Evolutionary conservation across 1,140 invertebrate genomes (phyloP), one percentile per base, ranked within the genome.

Genomic region (Carposina sasakii): DNA sequence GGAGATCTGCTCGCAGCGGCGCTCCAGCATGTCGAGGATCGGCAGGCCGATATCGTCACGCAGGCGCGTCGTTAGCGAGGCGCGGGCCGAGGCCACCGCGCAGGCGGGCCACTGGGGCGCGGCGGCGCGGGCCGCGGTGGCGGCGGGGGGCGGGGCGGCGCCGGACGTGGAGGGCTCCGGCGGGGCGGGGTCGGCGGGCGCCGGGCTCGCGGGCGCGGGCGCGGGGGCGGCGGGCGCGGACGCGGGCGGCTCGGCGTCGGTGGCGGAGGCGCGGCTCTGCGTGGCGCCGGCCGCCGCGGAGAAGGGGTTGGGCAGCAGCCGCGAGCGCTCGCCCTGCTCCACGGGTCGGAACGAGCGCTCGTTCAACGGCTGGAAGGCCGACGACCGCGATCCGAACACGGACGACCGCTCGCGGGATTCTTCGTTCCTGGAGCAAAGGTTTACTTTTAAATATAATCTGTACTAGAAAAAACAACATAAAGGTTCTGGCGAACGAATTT

Each of bases 251-350:
- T 48, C 42, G 28, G 48, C 52, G 33, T 55, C 34, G 30, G 42
- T 58, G 19, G 54, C 67, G 0, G 59, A 30, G 10, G 64, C 43
- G 42, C 67, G 41, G 28, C 42, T 55, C 5, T 61, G 48, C 36
- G 62, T 42, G 2, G 61, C 48, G 2, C 54, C 57, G 43, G 52
- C 66, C 2, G 73, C 60, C 1, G 72, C 63, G 0, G 76, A 81
- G 50, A 83, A 83, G 4, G 79, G 79, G 42, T 81, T 81, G 6
- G 74, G 76, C 39, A 83, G 62, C n/a, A 79, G 54, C 37, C 78
- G 61, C 2, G 61, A 56, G 20, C 67, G 57, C 51, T 72, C 70
- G 31, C 52, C 68, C 48, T 69, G 64, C 9, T 71, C 71, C 4
- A 63, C 60, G 16, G 67, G 66, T 33, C 70, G 55, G 21, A 71